Evolutionary conservation across 2,113 vertebrate species (phyloP), one percentile per base, ranked within the genome.

Genomic region (Prietella phreatophila): DNA sequence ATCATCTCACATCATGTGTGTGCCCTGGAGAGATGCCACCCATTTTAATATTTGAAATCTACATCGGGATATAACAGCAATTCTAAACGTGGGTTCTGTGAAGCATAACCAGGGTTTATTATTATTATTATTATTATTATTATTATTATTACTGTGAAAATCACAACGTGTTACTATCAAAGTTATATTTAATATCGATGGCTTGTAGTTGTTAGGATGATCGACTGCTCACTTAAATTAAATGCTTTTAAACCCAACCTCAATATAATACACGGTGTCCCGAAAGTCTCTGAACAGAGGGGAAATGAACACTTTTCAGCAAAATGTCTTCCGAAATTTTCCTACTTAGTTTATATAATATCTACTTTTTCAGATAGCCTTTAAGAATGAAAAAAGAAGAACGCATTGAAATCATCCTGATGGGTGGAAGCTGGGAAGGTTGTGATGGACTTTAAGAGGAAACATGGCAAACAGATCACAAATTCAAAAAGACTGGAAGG

Each of bases 1-100:
- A 92, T 89, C 88, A 65, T 81, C 65, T 36, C 76, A 79, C 56
- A 25, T 56, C 36, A 27, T 11, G 61, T 10, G 4, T 22, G 33
- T n/a, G 25, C 36, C 84, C 69, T 8, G 19, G 69, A 85, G 69
- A 85, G 33, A 58, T 39, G 8, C 42, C 11, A 50, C 39, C 5
- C 0, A 14, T 82, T 81, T 56, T 58, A 58, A 56, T 56, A 30
- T 81, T 73, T 22, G 67, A 30, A 69, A 69, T 69, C 27, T n/a
- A 30, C n/a, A 14, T 14, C 14, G n/a, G 63, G 63, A 30, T 63
- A 63, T 63, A 10, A 63, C 22, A 10, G 60, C 60, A 1, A 63
- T 67, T 67, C 4, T 67, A 67, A 67, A 67, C n/a, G 1, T 65
- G 4, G 2, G 27, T 11, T 13, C 10, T 65, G 63, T 30, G 13